These are phyloP conservation scores for Trinectes maculatus DNA, from an alignment of 2,113 vertebrate genomes.

Conservation along the genomic window DNA sequence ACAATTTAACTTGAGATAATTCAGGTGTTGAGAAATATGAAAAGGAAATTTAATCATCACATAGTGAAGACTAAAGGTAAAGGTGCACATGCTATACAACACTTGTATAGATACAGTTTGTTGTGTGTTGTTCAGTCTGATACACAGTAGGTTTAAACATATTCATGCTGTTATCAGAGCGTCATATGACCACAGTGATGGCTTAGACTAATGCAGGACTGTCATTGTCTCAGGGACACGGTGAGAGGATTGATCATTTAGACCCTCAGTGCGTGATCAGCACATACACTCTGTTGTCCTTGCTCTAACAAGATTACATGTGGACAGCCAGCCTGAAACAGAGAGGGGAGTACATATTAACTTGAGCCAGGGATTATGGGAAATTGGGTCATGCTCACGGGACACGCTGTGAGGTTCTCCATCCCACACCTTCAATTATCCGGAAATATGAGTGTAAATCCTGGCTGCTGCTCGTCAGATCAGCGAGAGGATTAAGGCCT, in stretches of 20 bases:
- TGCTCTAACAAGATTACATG: constrained; percentile 76
- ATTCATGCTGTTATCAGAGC: too few species aligned
- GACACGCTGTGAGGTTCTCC: not conserved
- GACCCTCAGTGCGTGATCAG: constrained; percentile 64
- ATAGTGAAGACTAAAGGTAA: too few species aligned
- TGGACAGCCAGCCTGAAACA: constrained; percentile 25
- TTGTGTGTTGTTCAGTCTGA: too few species aligned
- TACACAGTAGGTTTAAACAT: too few species aligned
- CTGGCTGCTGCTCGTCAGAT: constrained; percentile 13
- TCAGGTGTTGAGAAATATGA: too few species aligned
- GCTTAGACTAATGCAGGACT: not conserved
- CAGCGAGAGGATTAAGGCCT: constrained; percentile 43
- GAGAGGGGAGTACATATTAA: constrained; percentile 62
- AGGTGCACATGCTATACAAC: too few species aligned
- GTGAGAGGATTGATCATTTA: constrained; percentile 58
- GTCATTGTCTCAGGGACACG: constrained; percentile 7
- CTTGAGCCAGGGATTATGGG: constrained; percentile 76
- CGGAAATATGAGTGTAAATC: constrained; percentile 51
- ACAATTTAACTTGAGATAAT: too few species aligned
- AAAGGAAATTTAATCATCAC: too few species aligned
- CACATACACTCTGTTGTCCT: constrained; percentile 62
- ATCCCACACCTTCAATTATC: constrained; percentile 28
- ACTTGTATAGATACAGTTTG: too few species aligned
- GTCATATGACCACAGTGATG: not conserved
- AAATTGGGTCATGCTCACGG: constrained; percentile 75